These are phyloP conservation scores for Drosophila arizonae DNA, from an alignment of 1,140 invertebrate species.

Conservation along the genomic window DNA sequence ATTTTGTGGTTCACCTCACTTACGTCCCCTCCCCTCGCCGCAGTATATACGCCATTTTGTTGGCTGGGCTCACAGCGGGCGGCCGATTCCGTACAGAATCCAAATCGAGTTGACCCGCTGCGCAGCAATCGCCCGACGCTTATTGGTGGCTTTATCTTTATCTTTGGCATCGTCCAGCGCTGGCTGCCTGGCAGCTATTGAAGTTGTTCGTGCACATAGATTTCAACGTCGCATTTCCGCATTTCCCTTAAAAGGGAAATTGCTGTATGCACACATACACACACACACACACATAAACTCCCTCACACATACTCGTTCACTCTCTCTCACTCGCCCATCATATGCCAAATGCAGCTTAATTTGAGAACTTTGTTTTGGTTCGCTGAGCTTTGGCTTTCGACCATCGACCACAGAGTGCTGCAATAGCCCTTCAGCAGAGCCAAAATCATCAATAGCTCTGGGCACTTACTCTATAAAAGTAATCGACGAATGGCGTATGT, in stretches of 20 bases:
- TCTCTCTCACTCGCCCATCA: background rate
- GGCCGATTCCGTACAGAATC: constrained; percentile 20
- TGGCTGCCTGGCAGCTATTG: constrained; percentile 3
- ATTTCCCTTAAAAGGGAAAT: constrained; percentile 33
- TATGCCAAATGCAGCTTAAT: constrained; percentile 13
- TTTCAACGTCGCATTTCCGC: constrained; percentile 39
- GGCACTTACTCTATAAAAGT: background rate
- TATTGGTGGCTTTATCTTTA: constrained; percentile 40
- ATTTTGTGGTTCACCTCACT: constrained; percentile 42
- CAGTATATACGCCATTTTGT: constrained; percentile 23
- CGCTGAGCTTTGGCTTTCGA: constrained; percentile 8
- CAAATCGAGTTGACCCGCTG: constrained; percentile 50
- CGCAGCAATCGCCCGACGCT: constrained; percentile 40
- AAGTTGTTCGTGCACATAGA: constrained; percentile 7
- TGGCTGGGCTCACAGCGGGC: constrained; percentile 12
- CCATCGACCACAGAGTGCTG: background rate
- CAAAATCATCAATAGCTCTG: background rate
- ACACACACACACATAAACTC: background rate
- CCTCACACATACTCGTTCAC: too few relatives aligned
- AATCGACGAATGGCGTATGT: background rate
- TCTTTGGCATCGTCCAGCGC: constrained; percentile 25
- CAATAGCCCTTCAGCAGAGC: background rate
- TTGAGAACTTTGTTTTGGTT: constrained; percentile 22
- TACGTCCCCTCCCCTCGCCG: background rate
- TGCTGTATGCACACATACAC: constrained; percentile 12